Conservation (phyloP, 2,888 invertebrate species). For the Busseola fusca region DNA sequence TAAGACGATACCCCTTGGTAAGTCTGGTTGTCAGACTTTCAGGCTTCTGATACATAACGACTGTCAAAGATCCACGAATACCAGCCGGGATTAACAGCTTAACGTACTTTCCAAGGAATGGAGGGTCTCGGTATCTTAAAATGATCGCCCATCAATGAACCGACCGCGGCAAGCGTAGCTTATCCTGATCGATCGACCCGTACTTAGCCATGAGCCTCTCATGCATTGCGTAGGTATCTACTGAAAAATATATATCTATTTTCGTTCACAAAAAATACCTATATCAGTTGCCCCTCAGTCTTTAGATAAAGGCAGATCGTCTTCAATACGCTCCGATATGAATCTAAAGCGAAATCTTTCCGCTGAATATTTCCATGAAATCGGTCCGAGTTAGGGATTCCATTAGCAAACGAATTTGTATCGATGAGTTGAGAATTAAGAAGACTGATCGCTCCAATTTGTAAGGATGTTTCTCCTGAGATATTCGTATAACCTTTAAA, state of each 20-base stretch:
- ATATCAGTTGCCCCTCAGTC: conserved; percentile 27
- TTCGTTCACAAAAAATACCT: conserved; percentile 28
- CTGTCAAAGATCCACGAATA: neutral
- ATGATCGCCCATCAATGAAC: neutral
- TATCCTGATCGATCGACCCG: neutral
- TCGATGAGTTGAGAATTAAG: conserved; percentile 49
- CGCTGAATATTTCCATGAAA: conserved; percentile 60
- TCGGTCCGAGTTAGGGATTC: conserved; percentile 53
- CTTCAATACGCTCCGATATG: conserved; percentile 54
- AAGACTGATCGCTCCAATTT: conserved; percentile 46
- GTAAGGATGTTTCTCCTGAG: conserved; percentile 28
- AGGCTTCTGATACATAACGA: neutral
- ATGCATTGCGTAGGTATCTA: neutral
- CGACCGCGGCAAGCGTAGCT: neutral
- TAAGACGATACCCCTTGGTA: neutral
- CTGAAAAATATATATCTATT: conserved; percentile 6
- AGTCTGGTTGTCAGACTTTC: neutral
- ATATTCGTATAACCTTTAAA: conserved; percentile 21
- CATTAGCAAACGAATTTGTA: conserved; percentile 54
- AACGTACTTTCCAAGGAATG: neutral
- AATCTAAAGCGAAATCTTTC: conserved; percentile 67
- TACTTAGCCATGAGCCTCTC: neutral
- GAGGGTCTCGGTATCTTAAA: neutral
- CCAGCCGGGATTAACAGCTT: neutral
- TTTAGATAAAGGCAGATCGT: conserved; percentile 53